These are phyloP conservation scores for Montipora sp. DNA, from an alignment of 64 coral and sea anemone genomes.

Conservation along the genomic window DNA sequence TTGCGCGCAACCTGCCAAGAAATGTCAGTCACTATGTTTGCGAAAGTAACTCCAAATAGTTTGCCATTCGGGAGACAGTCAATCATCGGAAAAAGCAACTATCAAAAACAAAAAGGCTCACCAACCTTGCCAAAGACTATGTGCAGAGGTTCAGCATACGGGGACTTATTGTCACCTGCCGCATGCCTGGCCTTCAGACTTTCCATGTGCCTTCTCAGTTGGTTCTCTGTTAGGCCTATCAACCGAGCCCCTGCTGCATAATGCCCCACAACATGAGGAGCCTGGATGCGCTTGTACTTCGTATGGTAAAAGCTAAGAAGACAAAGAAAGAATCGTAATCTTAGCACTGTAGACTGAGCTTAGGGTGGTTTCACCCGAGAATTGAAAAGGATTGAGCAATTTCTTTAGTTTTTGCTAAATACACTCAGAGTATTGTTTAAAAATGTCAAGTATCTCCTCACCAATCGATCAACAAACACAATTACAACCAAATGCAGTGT, in stretches of 20 bases:
- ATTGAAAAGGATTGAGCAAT: no score
- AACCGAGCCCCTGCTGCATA: constrained; percentile 95
- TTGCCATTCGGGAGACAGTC: no score
- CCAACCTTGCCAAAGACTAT: constrained; percentile 81
- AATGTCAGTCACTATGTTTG: not conserved
- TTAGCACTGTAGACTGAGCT: not conserved
- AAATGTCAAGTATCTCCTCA: no score
- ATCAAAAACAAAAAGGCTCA: constrained; percentile 3
- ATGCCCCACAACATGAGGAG: constrained; percentile 95
- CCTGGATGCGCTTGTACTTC: constrained; percentile 93
- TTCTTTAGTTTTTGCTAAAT: no score
- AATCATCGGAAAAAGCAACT: not conserved
- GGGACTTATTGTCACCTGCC: constrained; percentile 87
- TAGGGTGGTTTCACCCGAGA: not conserved
- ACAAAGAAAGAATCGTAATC: not conserved
- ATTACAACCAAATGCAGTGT: no score
- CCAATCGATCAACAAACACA: no score
- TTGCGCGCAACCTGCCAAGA: not conserved
- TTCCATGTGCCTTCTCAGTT: constrained; percentile 96
- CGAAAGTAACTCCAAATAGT: no score
- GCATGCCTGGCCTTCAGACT: constrained; percentile 85
- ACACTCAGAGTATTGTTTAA: no score
- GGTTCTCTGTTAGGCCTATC: constrained; percentile 93
- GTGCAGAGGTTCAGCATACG: constrained; percentile 92
- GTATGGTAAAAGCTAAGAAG: constrained; percentile 84